Conservation (phyloP, 92 coral and sea anemone genomes). For the Desmophyllum pertusum region DNA sequence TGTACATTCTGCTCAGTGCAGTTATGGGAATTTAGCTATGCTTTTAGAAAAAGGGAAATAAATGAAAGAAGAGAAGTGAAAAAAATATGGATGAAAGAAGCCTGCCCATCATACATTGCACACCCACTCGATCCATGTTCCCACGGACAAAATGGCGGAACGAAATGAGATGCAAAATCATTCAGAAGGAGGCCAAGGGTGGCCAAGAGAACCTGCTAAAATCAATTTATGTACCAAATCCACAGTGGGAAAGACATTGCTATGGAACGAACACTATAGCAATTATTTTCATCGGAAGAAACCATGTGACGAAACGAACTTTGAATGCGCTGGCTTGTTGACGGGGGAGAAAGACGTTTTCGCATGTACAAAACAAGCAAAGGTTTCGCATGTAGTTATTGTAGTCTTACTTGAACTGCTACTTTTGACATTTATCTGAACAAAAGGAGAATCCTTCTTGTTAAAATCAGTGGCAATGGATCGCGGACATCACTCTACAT, state of each 20-base stretch:
- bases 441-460: neutral
- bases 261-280: slow-evolving; percentile 1
- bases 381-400: neutral
- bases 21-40: too few species aligned
- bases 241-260: slow-evolving; percentile 36
- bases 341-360: neutral
- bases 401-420: neutral
- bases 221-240: neutral
- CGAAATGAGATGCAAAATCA: slow-evolving; percentile 69
- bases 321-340: slow-evolving; percentile 7
- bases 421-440: neutral
- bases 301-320: slow-evolving; percentile 2
- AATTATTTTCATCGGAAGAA: slow-evolving; percentile 11
- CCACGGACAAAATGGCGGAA: slow-evolving; percentile 43
- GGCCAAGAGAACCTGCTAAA: slow-evolving; percentile 23
- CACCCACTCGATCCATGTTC: neutral
- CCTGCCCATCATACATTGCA: neutral
- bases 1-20: too few species aligned
- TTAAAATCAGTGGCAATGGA: slow-evolving; percentile 16
- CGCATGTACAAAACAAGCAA: neutral
- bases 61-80: neutral
- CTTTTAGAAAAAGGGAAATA: too few species aligned
- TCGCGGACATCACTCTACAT: neutral
- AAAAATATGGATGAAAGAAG: too few species aligned
- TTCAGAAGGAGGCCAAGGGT: slow-evolving; percentile 38